Evolutionary conservation across 2,888 invertebrate species (phyloP).

Genomic region (Scelioninae gen. 1): DNA sequence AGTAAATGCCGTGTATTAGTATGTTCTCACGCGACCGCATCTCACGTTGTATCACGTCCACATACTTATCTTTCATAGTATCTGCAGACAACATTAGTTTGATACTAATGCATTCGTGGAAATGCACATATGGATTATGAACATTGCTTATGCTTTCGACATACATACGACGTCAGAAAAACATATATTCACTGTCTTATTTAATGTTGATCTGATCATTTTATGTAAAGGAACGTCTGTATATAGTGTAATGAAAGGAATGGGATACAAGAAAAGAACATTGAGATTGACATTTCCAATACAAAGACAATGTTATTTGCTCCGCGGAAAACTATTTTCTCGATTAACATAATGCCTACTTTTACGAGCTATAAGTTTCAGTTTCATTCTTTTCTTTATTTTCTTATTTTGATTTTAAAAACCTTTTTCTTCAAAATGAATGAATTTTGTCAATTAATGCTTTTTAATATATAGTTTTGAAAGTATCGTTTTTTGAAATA

Average conservation of each 20-base stretch:
- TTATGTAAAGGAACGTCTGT: constrained; percentile 2
- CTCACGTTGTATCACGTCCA: constrained; percentile 51
- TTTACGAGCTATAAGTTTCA: too few species aligned
- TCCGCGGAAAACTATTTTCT: background rate
- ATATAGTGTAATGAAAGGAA: constrained; percentile 6
- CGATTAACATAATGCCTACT: too few species aligned
- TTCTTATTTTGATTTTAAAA: too few species aligned
- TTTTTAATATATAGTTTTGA: too few species aligned
- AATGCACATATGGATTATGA: constrained; percentile 58
- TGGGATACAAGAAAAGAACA: constrained; percentile 8
- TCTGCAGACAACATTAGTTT: constrained; percentile 42
- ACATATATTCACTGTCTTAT: constrained; percentile 35
- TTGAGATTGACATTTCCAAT: background rate
- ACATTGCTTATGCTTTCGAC: constrained; percentile 46
- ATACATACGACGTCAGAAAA: constrained; percentile 37
- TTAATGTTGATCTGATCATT: constrained; percentile 16
- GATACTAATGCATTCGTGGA: constrained; percentile 60
- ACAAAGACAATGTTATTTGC: background rate
- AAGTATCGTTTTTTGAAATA: too few species aligned
- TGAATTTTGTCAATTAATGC: too few species aligned
- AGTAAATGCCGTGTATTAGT: constrained; percentile 39
- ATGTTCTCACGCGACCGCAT: constrained; percentile 62
- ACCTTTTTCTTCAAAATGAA: too few species aligned
- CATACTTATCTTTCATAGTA: constrained; percentile 48
- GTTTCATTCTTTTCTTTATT: too few species aligned